Evolutionary conservation across 2,797 vertebrate genomes (phyloP), one percentile per base, ranked within the genome.

Genomic region (Ambastaia sidthimunki): DNA sequence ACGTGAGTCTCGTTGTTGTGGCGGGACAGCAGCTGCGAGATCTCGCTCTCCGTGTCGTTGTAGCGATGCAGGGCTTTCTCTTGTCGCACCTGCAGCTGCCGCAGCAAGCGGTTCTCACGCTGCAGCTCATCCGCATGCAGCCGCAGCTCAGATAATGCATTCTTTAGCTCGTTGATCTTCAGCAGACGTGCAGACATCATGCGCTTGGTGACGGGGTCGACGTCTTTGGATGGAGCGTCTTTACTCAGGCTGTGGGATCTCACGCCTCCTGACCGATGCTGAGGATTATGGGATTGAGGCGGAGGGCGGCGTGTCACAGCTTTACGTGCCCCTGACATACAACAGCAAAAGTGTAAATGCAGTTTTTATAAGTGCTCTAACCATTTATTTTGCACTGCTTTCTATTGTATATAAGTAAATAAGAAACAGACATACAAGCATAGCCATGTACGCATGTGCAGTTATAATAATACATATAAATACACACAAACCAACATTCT

Each of bases 31-130:
- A 99, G 94, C 86, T 97, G 95, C 6, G 96, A 94, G 75, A 99
- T 96, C 90, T 98, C 95, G 0, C 95, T 97, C 85, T 99, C 97
- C 0, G 96, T 95, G 84, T 97, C 95, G 74, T 97, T 95, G 74
- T 96, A 98, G 84, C 95, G 96, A 85, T 93, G 95, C 86, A 99
- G 91, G 23, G 96, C 97, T 92, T 96, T 98, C 90, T 98, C 96
- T 75, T 99, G 97, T 75, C 96, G 94, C 62, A 93, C 90, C 86
- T 98, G 97, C 80, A 99, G 94, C 90, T 96, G 96, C 91, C 94
- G 95, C 81, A 99, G 92, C 37, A 94, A 88, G 73, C 94, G 95
- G 88, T 99, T 99, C 91, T 99, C 97, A 83, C 96, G 97, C 87
- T 96, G 95, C 85, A 97, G 89, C 86, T 97, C 95, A 19, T 96